Base-by-base conservation (phyloP, 2,888 invertebrate genomes). In the Apeira syringaria region DNA sequence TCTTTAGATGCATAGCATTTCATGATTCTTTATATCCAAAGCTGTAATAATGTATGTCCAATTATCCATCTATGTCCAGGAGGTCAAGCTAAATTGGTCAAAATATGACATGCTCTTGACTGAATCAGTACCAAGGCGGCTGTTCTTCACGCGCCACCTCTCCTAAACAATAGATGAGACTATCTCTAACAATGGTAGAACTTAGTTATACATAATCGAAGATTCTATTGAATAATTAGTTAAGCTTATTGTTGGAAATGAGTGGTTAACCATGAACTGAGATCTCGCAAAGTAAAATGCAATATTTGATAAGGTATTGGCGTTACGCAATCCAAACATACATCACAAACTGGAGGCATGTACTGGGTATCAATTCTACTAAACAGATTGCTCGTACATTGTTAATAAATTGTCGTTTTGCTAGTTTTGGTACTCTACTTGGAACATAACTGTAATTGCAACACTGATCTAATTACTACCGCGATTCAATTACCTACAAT, bases 121-220 rank as follows among this genome's bases (percentile, higher is more conserved):
- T 53, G 47, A 49, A 54, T 47, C 51, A 47, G 12, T 30, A 47
- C 31, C 43, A 58, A 56, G 59, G 56, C 5, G 38, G 47, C 27
- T 27, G 22, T 26, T 25, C 43, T 50, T 51, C 50, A 56, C 61
- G 64, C 61, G 32, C 40, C 53, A 47, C 22, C 51, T 53, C 43
- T 30, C 37, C 12, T 38, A 45, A 58, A 68, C 66, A 70, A 68
- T 64, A 22, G 48, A 28, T 34, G 12, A 29, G 34, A 41, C 43
- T 39, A 45, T 10, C 24, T 17, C 10, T 22, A 20, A 47, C 46
- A 50, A 46, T 41, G 20, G 22, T n/a, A 18, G 26, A 20, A 12
- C 20, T 50, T 45, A 49, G 49, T 34, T 47, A 47, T 47, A 47
- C 32, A 17, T 56, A 51, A 56, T 56, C 53, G 53, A 47, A 39